Percentiles rank a stretch among this genome's conserved stretches.
Conservation (phyloP, 1,140 invertebrate genomes). For the Drosophila baimaii region DNA sequence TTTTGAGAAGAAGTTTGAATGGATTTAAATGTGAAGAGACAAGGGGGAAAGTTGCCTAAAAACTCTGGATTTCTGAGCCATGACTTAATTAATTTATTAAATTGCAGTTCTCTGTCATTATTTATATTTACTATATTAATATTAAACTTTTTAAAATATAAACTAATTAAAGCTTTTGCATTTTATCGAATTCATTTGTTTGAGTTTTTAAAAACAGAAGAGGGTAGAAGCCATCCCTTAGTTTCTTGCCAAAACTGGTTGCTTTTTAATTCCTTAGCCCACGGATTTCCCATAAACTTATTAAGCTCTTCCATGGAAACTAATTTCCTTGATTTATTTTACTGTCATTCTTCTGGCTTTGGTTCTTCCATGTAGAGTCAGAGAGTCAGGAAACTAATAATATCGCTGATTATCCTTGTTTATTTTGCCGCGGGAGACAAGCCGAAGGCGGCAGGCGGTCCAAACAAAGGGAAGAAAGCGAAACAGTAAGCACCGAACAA, state of each 20-base stretch:
- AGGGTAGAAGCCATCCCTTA: too few relatives aligned
- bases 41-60: neutral
- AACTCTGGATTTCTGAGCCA: neutral
- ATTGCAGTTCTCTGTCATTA: neutral
- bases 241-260: neutral
- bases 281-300: neutral
- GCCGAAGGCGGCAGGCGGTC: conserved; percentile 11
- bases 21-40: neutral
- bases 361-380: neutral
- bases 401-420: conserved; percentile 13
- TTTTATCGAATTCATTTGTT: neutral
- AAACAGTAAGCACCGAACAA: conserved; percentile 30
- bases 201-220: too few relatives aligned
- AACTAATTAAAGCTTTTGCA: too few relatives aligned
- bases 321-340: conserved; percentile 4
- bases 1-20: neutral
- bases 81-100: neutral
- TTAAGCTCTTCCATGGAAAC: neutral
- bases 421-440: conserved; percentile 8
- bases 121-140: too few relatives aligned
- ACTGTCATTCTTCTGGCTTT: neutral
- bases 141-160: neutral
- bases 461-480: conserved; percentile 42
- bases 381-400: conserved; percentile 13
- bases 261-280: neutral